A percentile compares a stretch with the other conserved stretches of the same genome.
Evolutionary conservation across 2,888 invertebrate species (phyloP).

Genomic region (Diabrotica balteata): DNA sequence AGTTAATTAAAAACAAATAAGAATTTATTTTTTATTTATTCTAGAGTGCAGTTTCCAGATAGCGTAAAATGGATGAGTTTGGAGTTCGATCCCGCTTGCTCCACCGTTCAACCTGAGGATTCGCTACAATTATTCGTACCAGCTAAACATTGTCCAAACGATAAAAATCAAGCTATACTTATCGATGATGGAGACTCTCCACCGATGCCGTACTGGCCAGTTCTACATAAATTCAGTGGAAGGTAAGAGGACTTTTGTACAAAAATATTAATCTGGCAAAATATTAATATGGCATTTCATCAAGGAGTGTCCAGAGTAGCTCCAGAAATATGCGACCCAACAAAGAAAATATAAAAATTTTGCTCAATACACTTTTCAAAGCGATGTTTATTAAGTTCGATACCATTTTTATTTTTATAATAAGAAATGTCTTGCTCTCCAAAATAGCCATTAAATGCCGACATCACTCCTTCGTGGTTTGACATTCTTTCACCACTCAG

Average conservation of each 20-base stretch:
- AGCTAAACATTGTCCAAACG: constrained; percentile 50
- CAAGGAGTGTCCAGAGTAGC: too few relatives aligned
- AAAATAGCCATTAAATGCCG: too few relatives aligned
- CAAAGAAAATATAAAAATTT: too few relatives aligned
- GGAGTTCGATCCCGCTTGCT: constrained; percentile 91
- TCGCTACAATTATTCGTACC: constrained; percentile 77
- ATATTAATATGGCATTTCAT: too few relatives aligned
- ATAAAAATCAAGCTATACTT: constrained; percentile 40
- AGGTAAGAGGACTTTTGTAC: constrained; percentile 51
- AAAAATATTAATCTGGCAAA: too few relatives aligned
- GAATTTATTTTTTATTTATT: constrained; percentile 25
- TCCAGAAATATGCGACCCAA: too few relatives aligned
- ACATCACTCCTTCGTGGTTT: too few relatives aligned
- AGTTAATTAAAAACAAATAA: neutral
- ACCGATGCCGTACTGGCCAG: constrained; percentile 67
- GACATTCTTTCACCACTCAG: too few relatives aligned
- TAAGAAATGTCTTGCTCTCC: too few relatives aligned
- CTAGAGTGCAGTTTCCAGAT: constrained; percentile 85
- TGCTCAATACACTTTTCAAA: too few relatives aligned
- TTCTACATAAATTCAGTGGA: constrained; percentile 71
- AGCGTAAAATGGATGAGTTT: constrained; percentile 90
- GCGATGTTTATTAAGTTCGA: too few relatives aligned
- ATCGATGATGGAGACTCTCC: constrained; percentile 54
- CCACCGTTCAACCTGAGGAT: constrained; percentile 94
- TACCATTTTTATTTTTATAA: too few relatives aligned